phyloP scores from a whole-genome alignment of 2,888 invertebrate genomes.

The Spilarctia lutea region DNA sequence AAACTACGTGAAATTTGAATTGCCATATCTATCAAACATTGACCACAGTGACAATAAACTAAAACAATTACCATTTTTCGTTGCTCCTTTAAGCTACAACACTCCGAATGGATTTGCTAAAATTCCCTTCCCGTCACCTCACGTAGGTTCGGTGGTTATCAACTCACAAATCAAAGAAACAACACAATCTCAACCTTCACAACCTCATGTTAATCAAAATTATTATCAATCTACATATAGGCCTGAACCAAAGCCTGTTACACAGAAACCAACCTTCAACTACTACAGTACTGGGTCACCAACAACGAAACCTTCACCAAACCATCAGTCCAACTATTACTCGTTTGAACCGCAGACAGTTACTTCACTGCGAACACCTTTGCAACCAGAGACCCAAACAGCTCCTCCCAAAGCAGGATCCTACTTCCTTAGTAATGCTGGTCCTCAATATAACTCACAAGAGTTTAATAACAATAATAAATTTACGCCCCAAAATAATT shows the following conservation, averaged over 20 bases:
- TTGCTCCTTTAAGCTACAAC: conserved; percentile 94
- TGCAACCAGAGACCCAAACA: conserved; percentile 56
- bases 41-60: conserved; percentile 91
- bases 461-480: conserved; percentile 52
- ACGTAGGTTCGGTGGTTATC: conserved; percentile 94
- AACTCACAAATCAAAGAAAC: conserved; percentile 82
- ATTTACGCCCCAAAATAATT: conserved; percentile 58
- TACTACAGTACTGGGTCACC: conserved; percentile 79
- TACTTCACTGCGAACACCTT: conserved; percentile 66
- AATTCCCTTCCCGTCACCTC: conserved; percentile 94
- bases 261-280: conserved; percentile 77
- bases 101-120: conserved; percentile 95
- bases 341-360: conserved; percentile 80
- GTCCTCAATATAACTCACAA: conserved; percentile 65
- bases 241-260: conserved; percentile 68
- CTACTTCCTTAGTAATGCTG: conserved; percentile 68
- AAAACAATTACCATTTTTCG: conserved; percentile 93
- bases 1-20: conserved; percentile 92
- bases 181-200: conserved; percentile 54
- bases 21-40: conserved; percentile 92
- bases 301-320: conserved; percentile 60
- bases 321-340: conserved; percentile 73
- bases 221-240: conserved; percentile 59
- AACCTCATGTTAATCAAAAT: conserved; percentile 32
- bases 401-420: conserved; percentile 66